Percentiles rank a stretch among this genome's conserved stretches.
phyloP scores from a whole-genome alignment of 92 coral and sea anemone species.

The Zoanthus gigantus region DNA sequence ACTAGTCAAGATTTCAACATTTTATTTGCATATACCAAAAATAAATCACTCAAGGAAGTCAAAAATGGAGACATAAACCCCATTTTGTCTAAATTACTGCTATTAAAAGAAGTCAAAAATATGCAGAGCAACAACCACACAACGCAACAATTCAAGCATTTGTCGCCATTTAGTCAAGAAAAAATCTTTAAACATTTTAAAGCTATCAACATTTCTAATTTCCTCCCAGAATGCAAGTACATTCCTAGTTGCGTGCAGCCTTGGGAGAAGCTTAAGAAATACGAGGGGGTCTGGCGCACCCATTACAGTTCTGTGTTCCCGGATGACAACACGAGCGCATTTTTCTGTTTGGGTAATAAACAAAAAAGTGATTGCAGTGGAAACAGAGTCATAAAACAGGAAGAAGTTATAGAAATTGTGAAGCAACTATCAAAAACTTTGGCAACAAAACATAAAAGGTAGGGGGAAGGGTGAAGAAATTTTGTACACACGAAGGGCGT shows the following conservation, averaged over 20 bases:
- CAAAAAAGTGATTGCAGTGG: slow-evolving; percentile 75
- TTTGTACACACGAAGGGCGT: not conserved
- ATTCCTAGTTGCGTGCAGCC: slow-evolving; percentile 56
- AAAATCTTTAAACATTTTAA: not conserved
- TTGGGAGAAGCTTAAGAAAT: slow-evolving; percentile 52
- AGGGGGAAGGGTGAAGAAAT: not conserved
- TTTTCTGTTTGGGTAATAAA: slow-evolving; percentile 67
- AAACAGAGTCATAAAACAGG: slow-evolving; percentile 62
- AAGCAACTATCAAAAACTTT: slow-evolving; percentile 42
- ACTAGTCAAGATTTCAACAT: slow-evolving; percentile 20
- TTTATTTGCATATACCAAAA: slow-evolving; percentile 10
- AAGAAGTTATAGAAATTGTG: slow-evolving; percentile 53
- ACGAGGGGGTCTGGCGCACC: slow-evolving; percentile 76
- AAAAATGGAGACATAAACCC: not conserved
- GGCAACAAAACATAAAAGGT: slow-evolving; percentile 55
- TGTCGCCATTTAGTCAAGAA: not conserved
- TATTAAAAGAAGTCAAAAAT: not conserved
- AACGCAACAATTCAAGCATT: not conserved
- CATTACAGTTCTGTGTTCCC: slow-evolving; percentile 83
- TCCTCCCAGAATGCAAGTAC: slow-evolving; percentile 53
- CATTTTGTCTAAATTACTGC: not conserved
- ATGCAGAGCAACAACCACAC: slow-evolving; percentile 16
- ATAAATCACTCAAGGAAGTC: not conserved
- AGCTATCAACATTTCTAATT: slow-evolving; percentile 40
- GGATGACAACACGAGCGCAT: slow-evolving; percentile 70